Conservation (phyloP, 1,140 invertebrate species). For the Scylla paramamosain region DNA sequence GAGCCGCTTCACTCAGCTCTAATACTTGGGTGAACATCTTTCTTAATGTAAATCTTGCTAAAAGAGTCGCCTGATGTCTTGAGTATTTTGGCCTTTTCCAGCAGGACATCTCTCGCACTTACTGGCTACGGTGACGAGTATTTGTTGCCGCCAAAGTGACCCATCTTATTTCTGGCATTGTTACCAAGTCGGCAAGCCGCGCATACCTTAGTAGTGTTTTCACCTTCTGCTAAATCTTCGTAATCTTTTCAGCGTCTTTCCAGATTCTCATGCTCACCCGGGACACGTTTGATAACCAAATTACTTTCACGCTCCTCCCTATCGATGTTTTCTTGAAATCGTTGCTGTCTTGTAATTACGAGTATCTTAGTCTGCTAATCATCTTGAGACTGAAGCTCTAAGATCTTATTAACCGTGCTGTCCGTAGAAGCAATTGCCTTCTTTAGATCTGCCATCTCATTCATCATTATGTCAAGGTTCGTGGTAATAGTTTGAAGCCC, state of each 20-base stretch:
- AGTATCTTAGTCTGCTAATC: no score
- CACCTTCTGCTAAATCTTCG: not conserved
- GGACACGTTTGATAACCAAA: not conserved
- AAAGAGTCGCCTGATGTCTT: not conserved
- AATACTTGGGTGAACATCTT: not conserved
- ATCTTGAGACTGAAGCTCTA: not conserved
- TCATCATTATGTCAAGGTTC: not conserved
- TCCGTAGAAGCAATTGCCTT: not conserved
- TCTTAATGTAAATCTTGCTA: not conserved
- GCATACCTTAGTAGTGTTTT: no score
- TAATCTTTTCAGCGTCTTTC: not conserved
- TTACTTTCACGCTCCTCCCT: not conserved
- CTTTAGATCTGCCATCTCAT: conserved; percentile 19
- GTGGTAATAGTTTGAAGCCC: not conserved
- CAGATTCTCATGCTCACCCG: not conserved
- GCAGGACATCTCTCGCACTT: no score
- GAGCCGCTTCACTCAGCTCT: not conserved
- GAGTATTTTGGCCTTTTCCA: no score
- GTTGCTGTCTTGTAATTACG: no score
- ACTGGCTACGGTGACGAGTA: no score
- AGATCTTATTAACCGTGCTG: not conserved
- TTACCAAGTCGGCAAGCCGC: no score
- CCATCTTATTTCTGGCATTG: no score
- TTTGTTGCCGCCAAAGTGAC: no score
- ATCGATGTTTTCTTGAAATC: no score